These are phyloP conservation scores for Sycophila sp. DNA, from an alignment of 1,140 invertebrate genomes.

Conservation along the genomic window DNA sequence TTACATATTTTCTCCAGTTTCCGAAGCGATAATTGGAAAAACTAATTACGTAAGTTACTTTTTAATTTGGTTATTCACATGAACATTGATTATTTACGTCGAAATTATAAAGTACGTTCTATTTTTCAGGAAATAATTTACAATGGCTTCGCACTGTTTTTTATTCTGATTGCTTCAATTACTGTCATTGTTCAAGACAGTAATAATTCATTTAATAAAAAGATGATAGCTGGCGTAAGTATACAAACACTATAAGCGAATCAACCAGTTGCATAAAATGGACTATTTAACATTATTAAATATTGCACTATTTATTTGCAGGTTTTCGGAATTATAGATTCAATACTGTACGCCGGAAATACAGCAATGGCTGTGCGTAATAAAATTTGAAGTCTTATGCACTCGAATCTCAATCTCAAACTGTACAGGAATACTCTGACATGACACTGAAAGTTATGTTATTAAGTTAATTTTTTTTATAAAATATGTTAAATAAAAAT, in stretches of 20 bases:
- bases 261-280: too few relatives aligned
- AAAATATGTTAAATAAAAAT: too few relatives aligned
- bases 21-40: constrained; percentile 35
- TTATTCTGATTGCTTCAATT: constrained; percentile 25
- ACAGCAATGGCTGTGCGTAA: constrained; percentile 3
- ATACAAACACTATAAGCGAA: background rate
- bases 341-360: constrained; percentile 24
- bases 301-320: background rate
- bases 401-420: too few relatives aligned
- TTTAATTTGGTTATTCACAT: background rate
- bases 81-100: background rate
- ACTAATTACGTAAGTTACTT: constrained; percentile 34
- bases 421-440: too few relatives aligned
- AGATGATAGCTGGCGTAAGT: constrained; percentile 21
- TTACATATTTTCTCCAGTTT: constrained; percentile 36
- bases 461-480: too few relatives aligned
- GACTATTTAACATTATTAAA: too few relatives aligned
- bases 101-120: background rate
- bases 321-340: constrained; percentile 32
- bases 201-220: background rate
- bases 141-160: constrained; percentile 18
- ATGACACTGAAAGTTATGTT: too few relatives aligned
- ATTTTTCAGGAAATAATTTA: constrained; percentile 37
- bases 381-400: constrained; percentile 22
- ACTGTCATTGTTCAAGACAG: constrained; percentile 15